phyloP scores from a whole-genome alignment of 2,888 invertebrate species.

The Clivina fossor region DNA sequence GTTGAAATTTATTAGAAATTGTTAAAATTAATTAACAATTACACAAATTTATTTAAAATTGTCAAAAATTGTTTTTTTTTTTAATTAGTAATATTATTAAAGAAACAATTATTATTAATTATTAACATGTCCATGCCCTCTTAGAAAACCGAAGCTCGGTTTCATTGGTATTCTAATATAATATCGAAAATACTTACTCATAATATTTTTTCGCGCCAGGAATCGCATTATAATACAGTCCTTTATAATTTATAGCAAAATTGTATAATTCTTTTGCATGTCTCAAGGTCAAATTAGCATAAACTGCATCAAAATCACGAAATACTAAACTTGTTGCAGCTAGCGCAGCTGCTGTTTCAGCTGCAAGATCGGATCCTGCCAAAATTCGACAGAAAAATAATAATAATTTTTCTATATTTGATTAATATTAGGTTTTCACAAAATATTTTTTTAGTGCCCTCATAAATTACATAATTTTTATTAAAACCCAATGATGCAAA shows the following conservation, averaged over 20 bases:
- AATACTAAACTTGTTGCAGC: slow-evolving; percentile 60
- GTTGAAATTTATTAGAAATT: too few species aligned
- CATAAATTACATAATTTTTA: too few species aligned
- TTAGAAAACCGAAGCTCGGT: too few species aligned
- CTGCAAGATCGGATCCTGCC: slow-evolving; percentile 61
- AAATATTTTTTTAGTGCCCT: too few species aligned
- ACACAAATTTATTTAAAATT: too few species aligned
- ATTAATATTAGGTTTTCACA: background rate
- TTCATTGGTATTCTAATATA: too few species aligned
- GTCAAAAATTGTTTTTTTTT: too few species aligned
- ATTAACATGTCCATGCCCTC: too few species aligned
- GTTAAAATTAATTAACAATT: too few species aligned
- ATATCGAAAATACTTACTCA: slow-evolving; percentile 52
- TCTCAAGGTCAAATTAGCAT: slow-evolving; percentile 52
- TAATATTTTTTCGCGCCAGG: slow-evolving; percentile 56
- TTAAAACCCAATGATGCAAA: too few species aligned
- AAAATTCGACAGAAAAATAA: slow-evolving; percentile 20
- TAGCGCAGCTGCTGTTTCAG: slow-evolving; percentile 62
- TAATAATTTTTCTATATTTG: slow-evolving; percentile 1
- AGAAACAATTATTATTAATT: too few species aligned
- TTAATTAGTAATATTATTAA: too few species aligned
- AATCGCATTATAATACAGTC: slow-evolving; percentile 57
- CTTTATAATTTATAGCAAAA: slow-evolving; percentile 56
- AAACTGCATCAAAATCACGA: slow-evolving; percentile 50
- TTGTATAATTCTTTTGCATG: slow-evolving; percentile 57